These are phyloP conservation scores for Drosophila kurseongensis DNA, from an alignment of 1,140 invertebrate species.

Conservation along the genomic window DNA sequence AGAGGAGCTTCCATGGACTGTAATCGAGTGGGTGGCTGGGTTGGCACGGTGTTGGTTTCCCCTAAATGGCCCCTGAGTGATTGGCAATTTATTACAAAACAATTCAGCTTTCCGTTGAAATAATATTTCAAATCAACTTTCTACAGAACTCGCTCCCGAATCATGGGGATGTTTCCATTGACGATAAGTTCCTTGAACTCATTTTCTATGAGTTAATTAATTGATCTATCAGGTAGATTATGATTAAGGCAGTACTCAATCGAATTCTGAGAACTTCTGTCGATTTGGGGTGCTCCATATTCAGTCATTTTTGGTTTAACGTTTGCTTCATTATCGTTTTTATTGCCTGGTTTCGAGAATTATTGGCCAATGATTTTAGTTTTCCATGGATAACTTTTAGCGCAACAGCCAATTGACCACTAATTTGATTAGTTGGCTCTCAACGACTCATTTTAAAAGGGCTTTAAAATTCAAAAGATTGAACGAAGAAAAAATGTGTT, in stretches of 20 bases:
- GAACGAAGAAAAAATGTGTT: too few relatives aligned
- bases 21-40: slow-evolving; percentile 16
- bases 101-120: slow-evolving; percentile 46
- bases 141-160: slow-evolving; percentile 4
- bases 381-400: too few relatives aligned
- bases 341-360: neutral
- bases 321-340: neutral
- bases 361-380: neutral
- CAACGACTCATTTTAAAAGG: too few relatives aligned
- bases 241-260: slow-evolving; percentile 21
- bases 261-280: slow-evolving; percentile 16
- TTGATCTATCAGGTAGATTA: slow-evolving; percentile 24
- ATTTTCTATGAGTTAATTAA: slow-evolving; percentile 32
- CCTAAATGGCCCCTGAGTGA: slow-evolving; percentile 42
- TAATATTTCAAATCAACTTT: slow-evolving; percentile 43
- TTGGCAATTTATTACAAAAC: slow-evolving; percentile 56
- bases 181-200: slow-evolving; percentile 48
- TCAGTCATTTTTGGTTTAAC: neutral
- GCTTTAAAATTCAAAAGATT: too few relatives aligned
- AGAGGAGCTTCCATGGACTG: slow-evolving; percentile 11
- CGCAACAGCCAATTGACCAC: too few relatives aligned
- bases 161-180: slow-evolving; percentile 14
- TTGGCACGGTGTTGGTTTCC: slow-evolving; percentile 16
- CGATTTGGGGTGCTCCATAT: neutral
- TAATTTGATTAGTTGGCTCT: too few relatives aligned